Conservation (phyloP, 2,888 invertebrate species). For the Lepidonotus clava region DNA sequence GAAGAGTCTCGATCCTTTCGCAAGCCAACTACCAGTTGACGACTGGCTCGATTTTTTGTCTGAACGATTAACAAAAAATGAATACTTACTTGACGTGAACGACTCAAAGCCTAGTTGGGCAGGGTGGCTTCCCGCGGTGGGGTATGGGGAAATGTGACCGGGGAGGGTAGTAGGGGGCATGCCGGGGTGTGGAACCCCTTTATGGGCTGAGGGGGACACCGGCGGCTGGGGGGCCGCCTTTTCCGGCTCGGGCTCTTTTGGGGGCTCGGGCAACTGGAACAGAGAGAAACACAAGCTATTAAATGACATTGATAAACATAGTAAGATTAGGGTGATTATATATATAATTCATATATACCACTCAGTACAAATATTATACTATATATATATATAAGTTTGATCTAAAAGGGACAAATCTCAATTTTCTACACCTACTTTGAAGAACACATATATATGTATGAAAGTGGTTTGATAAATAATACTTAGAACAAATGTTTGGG, state of each 20-base stretch:
- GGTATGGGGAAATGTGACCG: conserved; percentile 52
- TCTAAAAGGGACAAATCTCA: too few relatives aligned
- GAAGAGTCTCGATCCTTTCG: conserved; percentile 1
- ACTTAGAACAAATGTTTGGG: too few relatives aligned
- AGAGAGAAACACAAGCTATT: neutral
- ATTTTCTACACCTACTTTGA: too few relatives aligned
- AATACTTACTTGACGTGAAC: conserved; percentile 47
- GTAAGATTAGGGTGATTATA: too few relatives aligned
- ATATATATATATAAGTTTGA: too few relatives aligned
- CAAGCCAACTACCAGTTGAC: neutral
- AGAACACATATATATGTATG: too few relatives aligned
- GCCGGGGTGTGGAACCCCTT: conserved; percentile 37
- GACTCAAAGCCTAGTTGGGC: conserved; percentile 49
- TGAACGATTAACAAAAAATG: neutral
- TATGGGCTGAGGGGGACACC: conserved; percentile 21
- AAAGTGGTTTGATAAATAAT: too few relatives aligned
- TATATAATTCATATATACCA: too few relatives aligned
- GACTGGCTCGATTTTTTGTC: neutral
- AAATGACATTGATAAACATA: too few relatives aligned
- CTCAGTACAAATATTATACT: too few relatives aligned
- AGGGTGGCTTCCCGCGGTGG: conserved; percentile 52
- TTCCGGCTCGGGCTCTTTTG: conserved; percentile 41
- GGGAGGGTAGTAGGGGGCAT: conserved; percentile 27
- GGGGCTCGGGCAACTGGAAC: conserved; percentile 49
- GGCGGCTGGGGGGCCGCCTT: conserved; percentile 19